These are phyloP conservation scores for Subacronicta megacephala DNA, from an alignment of 2,888 invertebrate genomes.

Conservation along the genomic window DNA sequence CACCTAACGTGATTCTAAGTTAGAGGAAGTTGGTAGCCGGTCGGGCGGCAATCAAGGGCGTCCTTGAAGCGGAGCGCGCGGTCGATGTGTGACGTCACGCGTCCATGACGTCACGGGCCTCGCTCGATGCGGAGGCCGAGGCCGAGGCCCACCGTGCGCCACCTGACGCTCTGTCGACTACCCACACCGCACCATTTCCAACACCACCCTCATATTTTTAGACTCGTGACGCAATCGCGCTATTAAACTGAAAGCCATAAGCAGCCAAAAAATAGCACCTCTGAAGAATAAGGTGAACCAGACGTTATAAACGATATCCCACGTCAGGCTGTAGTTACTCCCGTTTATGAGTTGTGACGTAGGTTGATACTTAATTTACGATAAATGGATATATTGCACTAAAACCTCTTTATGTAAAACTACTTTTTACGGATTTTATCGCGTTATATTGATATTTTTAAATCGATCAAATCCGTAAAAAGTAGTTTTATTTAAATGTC, in stretches of 20 bases:
- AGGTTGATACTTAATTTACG: neutral
- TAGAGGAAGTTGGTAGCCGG: slow-evolving; percentile 76
- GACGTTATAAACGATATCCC: slow-evolving; percentile 7
- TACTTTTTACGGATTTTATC: too few relatives aligned
- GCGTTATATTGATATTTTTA: too few relatives aligned
- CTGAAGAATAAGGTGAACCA: slow-evolving; percentile 55
- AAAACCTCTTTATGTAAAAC: too few relatives aligned
- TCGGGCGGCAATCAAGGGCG: slow-evolving; percentile 77
- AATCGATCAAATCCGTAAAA: too few relatives aligned
- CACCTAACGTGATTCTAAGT: slow-evolving; percentile 61
- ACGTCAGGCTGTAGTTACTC: too few relatives aligned
- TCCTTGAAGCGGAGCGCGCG: slow-evolving; percentile 83
- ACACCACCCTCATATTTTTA: slow-evolving; percentile 83
- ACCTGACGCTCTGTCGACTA: slow-evolving; percentile 67
- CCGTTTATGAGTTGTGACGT: neutral
- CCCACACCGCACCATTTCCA: slow-evolving; percentile 65
- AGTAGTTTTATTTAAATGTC: too few relatives aligned
- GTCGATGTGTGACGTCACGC: slow-evolving; percentile 86
- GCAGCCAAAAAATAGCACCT: slow-evolving; percentile 60
- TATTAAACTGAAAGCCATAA: slow-evolving; percentile 69
- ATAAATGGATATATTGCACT: too few relatives aligned
- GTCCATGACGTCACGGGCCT: slow-evolving; percentile 82
- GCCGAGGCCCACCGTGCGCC: slow-evolving; percentile 62
- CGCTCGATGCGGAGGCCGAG: slow-evolving; percentile 77
- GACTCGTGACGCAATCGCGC: slow-evolving; percentile 81